Evolutionary conservation across 2,113 vertebrate species (phyloP).

Genomic region (Ciconia maguari): DNA sequence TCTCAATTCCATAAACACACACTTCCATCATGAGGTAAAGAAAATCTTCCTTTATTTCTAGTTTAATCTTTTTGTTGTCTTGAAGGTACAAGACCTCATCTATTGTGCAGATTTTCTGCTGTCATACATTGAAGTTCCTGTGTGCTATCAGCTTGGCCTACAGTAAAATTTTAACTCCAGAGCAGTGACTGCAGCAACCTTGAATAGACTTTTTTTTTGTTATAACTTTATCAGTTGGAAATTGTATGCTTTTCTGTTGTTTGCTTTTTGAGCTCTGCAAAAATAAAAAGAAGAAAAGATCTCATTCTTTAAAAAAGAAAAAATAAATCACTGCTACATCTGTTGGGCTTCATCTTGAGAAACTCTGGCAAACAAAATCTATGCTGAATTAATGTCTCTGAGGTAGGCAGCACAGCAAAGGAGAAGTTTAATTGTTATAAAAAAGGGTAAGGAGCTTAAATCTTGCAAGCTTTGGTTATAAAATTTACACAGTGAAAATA

Average conservation of each 20-base stretch:
- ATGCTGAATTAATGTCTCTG: not conserved
- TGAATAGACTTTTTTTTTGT: not conserved
- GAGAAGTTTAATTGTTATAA: not conserved
- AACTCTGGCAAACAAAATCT: not conserved
- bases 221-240: not conserved
- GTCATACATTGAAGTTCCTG: not conserved
- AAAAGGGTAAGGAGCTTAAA: not conserved
- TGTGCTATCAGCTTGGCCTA: not conserved
- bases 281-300: not conserved
- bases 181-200: not conserved
- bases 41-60: not conserved
- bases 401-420: not conserved
- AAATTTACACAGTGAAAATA: not conserved
- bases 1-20: not conserved
- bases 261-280: not conserved
- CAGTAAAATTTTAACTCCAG: not conserved
- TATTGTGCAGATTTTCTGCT: not conserved
- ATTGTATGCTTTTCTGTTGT: not conserved
- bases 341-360: not conserved
- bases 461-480: not conserved
- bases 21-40: rapidly evolving
- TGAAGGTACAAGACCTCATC: not conserved
- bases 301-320: not conserved
- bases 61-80: not conserved
- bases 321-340: not conserved